Evolutionary conservation across 2,797 vertebrate species (phyloP).

Genomic region (Clarias laeviceps): DNA sequence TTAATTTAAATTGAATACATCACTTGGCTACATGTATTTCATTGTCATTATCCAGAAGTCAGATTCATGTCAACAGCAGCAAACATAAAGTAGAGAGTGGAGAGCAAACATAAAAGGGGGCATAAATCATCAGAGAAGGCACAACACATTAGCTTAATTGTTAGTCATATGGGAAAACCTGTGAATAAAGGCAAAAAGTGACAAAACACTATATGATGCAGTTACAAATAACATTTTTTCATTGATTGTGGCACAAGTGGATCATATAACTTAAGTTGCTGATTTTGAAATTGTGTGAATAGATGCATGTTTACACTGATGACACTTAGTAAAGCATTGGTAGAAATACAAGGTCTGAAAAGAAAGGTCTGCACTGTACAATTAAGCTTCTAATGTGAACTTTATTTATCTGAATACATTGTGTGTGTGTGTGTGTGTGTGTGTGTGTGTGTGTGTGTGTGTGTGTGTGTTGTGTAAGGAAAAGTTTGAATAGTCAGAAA

Average conservation of each 20-base stretch:
- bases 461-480: conserved; percentile 32
- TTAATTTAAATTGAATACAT: neutral
- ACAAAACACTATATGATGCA: neutral
- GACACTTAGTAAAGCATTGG: neutral
- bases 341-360: conserved; percentile 2
- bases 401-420: neutral
- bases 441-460: neutral
- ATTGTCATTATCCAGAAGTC: neutral
- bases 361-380: neutral
- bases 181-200: neutral
- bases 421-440: neutral
- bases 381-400: neutral
- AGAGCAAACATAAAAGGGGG: neutral
- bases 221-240: neutral
- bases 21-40: neutral
- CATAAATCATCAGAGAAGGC: neutral
- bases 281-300: neutral
- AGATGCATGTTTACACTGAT: neutral
- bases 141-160: neutral
- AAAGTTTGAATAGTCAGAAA: conserved; percentile 48
- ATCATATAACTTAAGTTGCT: neutral
- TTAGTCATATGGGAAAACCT: neutral
- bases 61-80: neutral
- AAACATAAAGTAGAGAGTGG: neutral
- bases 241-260: neutral